A percentile compares a stretch with the other conserved stretches of the same genome.
Conservation (phyloP, 2,113 vertebrate genomes). For the Bucco capensis region DNA sequence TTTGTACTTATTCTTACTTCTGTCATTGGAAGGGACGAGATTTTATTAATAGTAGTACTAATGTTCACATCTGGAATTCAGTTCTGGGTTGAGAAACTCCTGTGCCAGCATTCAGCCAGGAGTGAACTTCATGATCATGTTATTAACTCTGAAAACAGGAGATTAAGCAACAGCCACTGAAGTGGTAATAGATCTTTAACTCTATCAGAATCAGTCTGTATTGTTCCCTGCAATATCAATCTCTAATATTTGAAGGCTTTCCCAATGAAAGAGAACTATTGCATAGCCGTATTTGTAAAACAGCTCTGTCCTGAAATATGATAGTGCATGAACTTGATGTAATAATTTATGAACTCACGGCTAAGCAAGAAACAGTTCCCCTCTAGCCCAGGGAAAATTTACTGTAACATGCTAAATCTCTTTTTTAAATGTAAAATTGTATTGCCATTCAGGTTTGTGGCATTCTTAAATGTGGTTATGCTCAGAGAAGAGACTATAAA, state of each 20-base stretch:
- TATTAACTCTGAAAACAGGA: conserved; percentile 63
- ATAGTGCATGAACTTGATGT: conserved; percentile 10
- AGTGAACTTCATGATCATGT: conserved; percentile 59
- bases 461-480: conserved; percentile 39
- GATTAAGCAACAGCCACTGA: conserved; percentile 41
- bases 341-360: conserved; percentile 53
- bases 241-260: background rate
- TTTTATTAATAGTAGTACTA: conserved; percentile 23
- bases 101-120: conserved; percentile 27
- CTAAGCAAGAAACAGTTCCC: conserved; percentile 46
- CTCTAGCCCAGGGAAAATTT: background rate
- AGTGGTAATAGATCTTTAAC: conserved; percentile 52
- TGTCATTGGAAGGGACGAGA: conserved; percentile 5
- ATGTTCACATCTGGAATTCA: conserved; percentile 45
- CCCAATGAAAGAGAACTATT: background rate
- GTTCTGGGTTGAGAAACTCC: conserved; percentile 41
- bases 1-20: background rate
- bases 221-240: background rate
- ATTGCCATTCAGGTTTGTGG: conserved; percentile 34
- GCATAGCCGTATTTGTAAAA: background rate
- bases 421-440: conserved; percentile 29
- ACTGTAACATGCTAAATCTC: conserved; percentile 48
- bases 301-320: conserved; percentile 32
- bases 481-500: conserved; percentile 1
- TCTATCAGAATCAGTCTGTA: background rate